Conservation (phyloP, 2,888 invertebrate species). For the Deilephila porcellus region DNA sequence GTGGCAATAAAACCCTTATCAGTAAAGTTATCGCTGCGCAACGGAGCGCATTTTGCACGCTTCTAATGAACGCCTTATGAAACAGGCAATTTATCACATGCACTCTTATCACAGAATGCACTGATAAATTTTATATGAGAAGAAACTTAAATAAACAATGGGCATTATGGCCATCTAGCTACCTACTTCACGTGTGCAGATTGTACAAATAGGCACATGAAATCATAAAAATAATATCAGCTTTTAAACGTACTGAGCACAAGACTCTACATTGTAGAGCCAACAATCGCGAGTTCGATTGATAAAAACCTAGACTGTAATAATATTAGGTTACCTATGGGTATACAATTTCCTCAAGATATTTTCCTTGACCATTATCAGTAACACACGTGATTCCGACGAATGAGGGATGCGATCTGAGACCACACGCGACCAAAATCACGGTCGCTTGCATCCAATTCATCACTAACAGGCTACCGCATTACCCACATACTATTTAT, state of each 20-base stretch:
- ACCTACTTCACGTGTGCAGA: constrained; percentile 7
- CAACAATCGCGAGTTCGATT: no score
- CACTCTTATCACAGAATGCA: constrained; percentile 76
- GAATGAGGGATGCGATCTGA: no score
- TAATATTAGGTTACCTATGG: no score
- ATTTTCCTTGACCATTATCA: no score
- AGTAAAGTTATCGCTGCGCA: constrained; percentile 77
- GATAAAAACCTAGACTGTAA: no score
- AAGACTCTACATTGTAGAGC: no score
- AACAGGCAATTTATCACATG: constrained; percentile 84
- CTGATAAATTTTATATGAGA: constrained; percentile 78
- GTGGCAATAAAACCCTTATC: constrained; percentile 82
- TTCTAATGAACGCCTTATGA: constrained; percentile 84
- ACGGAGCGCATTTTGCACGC: constrained; percentile 82
- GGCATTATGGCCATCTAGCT: constrained; percentile 47
- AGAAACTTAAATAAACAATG: constrained; percentile 75
- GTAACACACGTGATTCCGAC: no score
- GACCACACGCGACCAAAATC: no score
- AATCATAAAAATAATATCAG: no score
- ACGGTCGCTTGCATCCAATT: neutral
- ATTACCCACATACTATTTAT: neutral
- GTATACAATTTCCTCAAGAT: no score
- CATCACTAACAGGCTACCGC: neutral
- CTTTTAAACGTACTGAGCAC: no score
- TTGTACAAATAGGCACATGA: neutral